Evolutionary conservation across 2,797 vertebrate species (phyloP).

Genomic region (Chiroxiphia lanceolata): DNA sequence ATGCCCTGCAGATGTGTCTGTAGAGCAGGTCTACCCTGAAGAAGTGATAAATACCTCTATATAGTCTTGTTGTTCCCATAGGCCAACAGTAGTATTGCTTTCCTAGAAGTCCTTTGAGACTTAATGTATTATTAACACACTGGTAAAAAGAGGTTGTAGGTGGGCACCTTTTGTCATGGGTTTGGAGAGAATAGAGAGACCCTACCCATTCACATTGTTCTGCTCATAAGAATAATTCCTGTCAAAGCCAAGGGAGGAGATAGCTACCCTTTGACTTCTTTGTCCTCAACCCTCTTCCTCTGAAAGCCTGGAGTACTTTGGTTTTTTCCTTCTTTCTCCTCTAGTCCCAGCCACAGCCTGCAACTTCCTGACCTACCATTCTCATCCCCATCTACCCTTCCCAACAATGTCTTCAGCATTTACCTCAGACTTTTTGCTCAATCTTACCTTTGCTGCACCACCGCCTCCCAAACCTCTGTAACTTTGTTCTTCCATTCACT

Average conservation of each 20-base stretch:
- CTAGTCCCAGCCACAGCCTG: background rate
- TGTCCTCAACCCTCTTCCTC: background rate
- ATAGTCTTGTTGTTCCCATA: background rate
- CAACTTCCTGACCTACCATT: fast-evolving
- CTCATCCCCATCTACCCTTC: background rate
- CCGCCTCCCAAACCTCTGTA: background rate
- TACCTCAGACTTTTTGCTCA: background rate
- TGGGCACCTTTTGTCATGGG: background rate
- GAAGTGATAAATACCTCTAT: background rate
- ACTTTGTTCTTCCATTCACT: background rate
- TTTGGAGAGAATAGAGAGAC: background rate
- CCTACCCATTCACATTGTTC: background rate
- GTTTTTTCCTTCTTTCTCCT: background rate
- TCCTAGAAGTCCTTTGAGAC: background rate
- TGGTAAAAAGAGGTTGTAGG: background rate
- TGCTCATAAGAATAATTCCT: background rate
- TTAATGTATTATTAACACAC: background rate
- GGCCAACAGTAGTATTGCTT: background rate
- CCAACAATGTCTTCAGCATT: background rate
- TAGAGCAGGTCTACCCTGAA: background rate
- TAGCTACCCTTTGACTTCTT: background rate
- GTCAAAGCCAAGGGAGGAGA: background rate
- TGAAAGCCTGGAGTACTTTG: background rate
- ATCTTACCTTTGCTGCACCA: background rate
- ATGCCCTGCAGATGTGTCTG: background rate